Base-by-base conservation (phyloP, 2,797 vertebrate genomes). In the Tokudaia tokunoshimensis region DNA sequence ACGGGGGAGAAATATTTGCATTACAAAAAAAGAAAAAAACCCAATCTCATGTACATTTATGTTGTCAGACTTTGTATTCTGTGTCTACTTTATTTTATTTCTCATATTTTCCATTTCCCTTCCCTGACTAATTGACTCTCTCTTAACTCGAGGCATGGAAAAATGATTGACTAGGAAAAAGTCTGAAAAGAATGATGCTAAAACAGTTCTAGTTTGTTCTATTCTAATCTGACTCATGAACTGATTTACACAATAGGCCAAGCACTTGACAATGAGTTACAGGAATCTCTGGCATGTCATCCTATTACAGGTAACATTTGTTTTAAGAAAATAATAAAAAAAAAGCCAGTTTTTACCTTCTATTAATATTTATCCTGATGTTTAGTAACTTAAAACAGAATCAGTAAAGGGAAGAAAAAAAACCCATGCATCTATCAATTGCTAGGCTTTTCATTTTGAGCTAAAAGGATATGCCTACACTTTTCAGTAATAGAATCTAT, bases 401-500 rank as follows among this genome's bases (percentile, higher is more conserved):
- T 79, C 95, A 6, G 26, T 89, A 97, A 78, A 79, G 41, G 92
- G 75, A 31, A 50, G 89, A 94, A 94, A 19, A 84, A 70, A n/a
- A 76, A 50, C 7, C 52, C 59, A 96, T 97, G 92, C 97, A 86
- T 96, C 94, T 98, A 95, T 97, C 57, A 97, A 95, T 34, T 31
- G 34, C 55, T 55, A 89, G 50, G 24, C 31, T 98, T 97, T 98
- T 96, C 50, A 94, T 98, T 98, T 96, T 83, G 91, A 90, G 55
- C 61, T 76, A 95, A 96, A 13, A 10, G 93, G 50, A 97, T 55
- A 63, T 89, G 47, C 81, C 95, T 96, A 61, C 96, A 37, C 93
- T 93, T 91, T 95, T 98, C 90, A 79, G 67, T 81, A 97, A 85
- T 44, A 97, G 78, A 97, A 97, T 50, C 96, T 96, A 95, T 93